These are phyloP conservation scores for Pseudochirops corinnae DNA, from an alignment of 2,797 vertebrate species.

Conservation along the genomic window DNA sequence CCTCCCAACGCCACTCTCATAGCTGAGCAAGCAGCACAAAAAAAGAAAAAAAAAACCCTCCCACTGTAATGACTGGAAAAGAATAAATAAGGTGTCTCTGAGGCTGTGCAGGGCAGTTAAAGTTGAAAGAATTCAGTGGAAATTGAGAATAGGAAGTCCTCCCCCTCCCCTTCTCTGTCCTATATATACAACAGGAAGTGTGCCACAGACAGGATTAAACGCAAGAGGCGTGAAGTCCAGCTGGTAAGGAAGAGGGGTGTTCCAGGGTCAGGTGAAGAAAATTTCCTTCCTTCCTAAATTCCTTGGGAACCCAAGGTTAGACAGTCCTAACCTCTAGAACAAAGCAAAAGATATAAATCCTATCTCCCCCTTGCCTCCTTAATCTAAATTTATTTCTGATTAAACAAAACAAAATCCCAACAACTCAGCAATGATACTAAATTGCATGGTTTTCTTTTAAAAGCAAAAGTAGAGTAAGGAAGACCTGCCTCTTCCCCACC, in stretches of 20 bases:
- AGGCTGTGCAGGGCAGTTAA: background rate
- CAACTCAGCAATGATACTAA: background rate
- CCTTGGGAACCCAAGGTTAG: constrained; percentile 20
- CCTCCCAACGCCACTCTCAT: background rate
- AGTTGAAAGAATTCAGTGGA: constrained; percentile 24
- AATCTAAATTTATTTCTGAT: constrained; percentile 13
- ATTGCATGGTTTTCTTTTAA: constrained; percentile 24
- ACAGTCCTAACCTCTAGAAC: background rate
- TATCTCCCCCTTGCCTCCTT: background rate
- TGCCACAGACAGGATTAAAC: constrained; percentile 1
- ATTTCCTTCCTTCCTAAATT: background rate
- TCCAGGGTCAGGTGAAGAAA: constrained; percentile 9
- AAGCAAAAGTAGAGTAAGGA: background rate
- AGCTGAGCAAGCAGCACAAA: background rate
- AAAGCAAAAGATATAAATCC: constrained; percentile 10
- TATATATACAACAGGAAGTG: background rate
- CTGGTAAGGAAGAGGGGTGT: constrained; percentile 22
- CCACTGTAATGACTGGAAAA: background rate
- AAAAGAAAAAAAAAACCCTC: background rate
- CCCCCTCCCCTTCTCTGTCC: background rate
- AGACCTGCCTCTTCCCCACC: background rate
- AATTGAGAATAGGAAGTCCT: background rate
- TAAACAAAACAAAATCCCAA: constrained; percentile 11
- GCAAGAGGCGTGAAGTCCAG: background rate
- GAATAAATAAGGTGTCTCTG: background rate